Evolutionary conservation across 2,113 vertebrate genomes (phyloP), one percentile per base, ranked within the genome.

Genomic region (human (Homo sapiens)): DNA sequence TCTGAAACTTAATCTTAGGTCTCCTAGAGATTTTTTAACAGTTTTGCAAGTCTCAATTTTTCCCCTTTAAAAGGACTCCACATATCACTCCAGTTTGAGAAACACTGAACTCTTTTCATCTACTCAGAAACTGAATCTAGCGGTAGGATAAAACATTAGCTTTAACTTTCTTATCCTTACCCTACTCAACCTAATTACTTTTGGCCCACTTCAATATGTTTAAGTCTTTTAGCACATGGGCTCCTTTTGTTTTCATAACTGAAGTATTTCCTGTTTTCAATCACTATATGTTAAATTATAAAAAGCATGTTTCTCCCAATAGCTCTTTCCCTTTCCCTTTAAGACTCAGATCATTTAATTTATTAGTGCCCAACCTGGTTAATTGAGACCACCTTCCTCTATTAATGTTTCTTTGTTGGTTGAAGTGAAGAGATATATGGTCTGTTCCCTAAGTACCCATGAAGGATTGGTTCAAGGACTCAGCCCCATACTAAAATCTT

Each of bases 221-320:
- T 88, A 94, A 68, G n/a, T 89, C 52, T 92, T 81, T 85, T 75
- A 89, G 32, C 35, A 55, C 32, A n/a, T 79, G 72, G 20, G 6
- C 32, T 95, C 76, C 79, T 94, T 97, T 93, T 93, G 57, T 90
- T 95, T 97, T 87, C 32, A 85, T 90, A 89, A 80, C 68, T 50
- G 35, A 97, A 93, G 75, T 84, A 84, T 43, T 92, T 93, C 64
- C 81, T 92, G 11, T 85, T 93, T 88, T 93, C 18, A 93, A 1
- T 91, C 66, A 52, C 52, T 82, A 1, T 68, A 13, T 87, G 52
- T 90, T 92, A 89, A 96, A 85, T 95, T 96, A 82, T 81, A 73
- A 85, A 66, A 57, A 95, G 20, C 17, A 2, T 59, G 3, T 91
- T 95, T 94, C 61, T 87, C 22, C 73, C 80, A 32, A 83, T 89